Evolutionary conservation across 2,113 vertebrate genomes (phyloP).

Genomic region (Gyps fulvus): DNA sequence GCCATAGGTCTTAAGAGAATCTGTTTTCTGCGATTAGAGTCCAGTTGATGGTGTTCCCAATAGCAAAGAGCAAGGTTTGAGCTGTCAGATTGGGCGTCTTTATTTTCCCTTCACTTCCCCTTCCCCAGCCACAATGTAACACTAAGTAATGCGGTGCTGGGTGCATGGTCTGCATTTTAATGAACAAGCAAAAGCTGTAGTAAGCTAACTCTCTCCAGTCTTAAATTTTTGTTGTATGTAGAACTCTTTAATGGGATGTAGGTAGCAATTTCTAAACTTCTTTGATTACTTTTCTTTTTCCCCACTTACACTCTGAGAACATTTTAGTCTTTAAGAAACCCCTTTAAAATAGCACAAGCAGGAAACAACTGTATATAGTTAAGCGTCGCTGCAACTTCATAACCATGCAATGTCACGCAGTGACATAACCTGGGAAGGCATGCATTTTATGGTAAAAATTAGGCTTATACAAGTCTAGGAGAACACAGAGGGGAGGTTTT

Average conservation of each 20-base stretch:
- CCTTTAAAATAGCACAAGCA: background rate
- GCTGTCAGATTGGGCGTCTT: background rate
- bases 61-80: background rate
- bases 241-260: background rate
- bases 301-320: background rate
- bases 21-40: background rate
- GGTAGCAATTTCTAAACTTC: background rate
- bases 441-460: fast-evolving
- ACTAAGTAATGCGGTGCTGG: background rate
- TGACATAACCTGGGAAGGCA: background rate
- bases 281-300: background rate
- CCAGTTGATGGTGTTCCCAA: background rate
- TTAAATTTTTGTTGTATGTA: background rate
- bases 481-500: background rate
- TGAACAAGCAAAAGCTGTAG: background rate
- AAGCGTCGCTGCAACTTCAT: background rate
- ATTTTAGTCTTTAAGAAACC: background rate
- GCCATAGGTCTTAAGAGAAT: background rate
- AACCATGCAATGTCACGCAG: fast-evolving
- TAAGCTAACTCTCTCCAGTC: background rate
- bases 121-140: background rate
- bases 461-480: background rate
- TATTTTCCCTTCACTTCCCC: background rate
- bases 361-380: background rate
- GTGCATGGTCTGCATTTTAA: background rate